phyloP scores from a whole-genome alignment of 2,113 vertebrate species.

The Ranitomeya variabilis region DNA sequence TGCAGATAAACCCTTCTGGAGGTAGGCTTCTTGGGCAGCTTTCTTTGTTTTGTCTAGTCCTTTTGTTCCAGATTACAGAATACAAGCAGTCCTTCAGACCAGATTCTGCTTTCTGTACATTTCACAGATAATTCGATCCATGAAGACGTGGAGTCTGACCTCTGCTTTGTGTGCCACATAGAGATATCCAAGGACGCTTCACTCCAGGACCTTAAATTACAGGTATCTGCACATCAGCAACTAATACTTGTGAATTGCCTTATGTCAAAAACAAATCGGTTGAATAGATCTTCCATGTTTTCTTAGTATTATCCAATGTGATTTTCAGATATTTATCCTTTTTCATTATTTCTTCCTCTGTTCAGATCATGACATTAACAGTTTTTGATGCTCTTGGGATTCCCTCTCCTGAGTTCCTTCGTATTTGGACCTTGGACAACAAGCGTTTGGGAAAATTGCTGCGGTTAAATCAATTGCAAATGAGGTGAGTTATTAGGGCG shows the following conservation, averaged over 20 bases:
- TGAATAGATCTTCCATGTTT: background rate
- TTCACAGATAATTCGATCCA: slow-evolving; percentile 60
- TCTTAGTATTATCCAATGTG: background rate
- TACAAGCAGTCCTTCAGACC: background rate
- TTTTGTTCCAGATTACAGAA: background rate
- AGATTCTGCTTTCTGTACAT: background rate
- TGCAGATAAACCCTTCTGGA: slow-evolving; percentile 61
- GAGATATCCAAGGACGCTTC: slow-evolving; percentile 84
- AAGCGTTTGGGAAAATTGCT: slow-evolving; percentile 66
- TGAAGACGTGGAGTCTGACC: slow-evolving; percentile 58
- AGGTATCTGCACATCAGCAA: slow-evolving; percentile 73
- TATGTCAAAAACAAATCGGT: background rate
- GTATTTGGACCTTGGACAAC: slow-evolving; percentile 86
- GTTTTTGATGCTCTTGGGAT: slow-evolving; percentile 69
- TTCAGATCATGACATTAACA: slow-evolving; percentile 79
- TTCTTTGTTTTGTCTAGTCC: background rate
- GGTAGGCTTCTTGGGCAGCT: slow-evolving; percentile 58
- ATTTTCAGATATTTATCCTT: background rate
- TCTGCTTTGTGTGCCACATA: slow-evolving; percentile 76
- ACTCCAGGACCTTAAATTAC: slow-evolving; percentile 85
- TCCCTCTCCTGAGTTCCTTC: slow-evolving; percentile 77
- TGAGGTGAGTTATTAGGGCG: slow-evolving; percentile 6
- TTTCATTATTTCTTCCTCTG: background rate
- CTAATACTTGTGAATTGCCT: background rate
- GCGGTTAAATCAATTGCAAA: slow-evolving; percentile 23